Evolutionary conservation across 2,113 vertebrate species (phyloP).

Genomic region (Amphilophus citrinellus): DNA sequence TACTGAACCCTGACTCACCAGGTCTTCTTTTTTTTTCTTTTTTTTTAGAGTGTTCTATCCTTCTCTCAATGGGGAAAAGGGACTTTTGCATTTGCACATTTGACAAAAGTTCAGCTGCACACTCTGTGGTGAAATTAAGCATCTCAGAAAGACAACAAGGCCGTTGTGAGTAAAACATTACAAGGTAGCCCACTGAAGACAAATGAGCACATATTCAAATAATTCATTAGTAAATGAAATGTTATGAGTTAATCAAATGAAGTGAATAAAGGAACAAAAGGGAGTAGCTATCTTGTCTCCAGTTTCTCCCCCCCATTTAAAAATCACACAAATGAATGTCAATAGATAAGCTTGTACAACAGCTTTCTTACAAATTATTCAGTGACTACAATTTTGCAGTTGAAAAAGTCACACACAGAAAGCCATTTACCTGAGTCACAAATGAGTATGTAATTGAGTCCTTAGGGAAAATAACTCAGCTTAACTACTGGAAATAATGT

Average conservation of each 20-base stretch:
- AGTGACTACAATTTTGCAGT: conserved; percentile 78
- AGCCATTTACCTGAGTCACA: conserved; percentile 88
- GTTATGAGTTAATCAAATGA: conserved; percentile 77
- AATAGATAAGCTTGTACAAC: conserved; percentile 76
- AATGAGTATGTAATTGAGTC: conserved; percentile 92
- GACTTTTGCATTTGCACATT: conserved; percentile 37
- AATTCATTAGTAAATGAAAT: conserved; percentile 64
- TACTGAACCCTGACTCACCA: conserved; percentile 82
- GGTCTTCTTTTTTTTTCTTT: conserved; percentile 61
- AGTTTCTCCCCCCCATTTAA: conserved; percentile 7
- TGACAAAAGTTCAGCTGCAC: conserved; percentile 50
- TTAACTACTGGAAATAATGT: conserved; percentile 99
- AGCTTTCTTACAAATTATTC: conserved; percentile 82
- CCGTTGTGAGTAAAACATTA: conserved; percentile 68
- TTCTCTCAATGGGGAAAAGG: conserved; percentile 23
- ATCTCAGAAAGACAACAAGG: conserved; percentile 64
- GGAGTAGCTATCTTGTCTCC: conserved; percentile 81
- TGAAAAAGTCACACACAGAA: conserved; percentile 77
- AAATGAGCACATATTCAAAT: conserved; percentile 54
- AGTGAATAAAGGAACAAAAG: conserved; percentile 86
- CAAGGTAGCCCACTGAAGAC: conserved; percentile 49
- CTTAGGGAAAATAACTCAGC: conserved; percentile 95
- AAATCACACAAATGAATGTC: conserved; percentile 72
- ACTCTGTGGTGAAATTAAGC: conserved; percentile 44
- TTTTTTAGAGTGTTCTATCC: conserved; percentile 58